Evolutionary conservation across 1,140 invertebrate species (phyloP).

Genomic region (Drosophila burlai): DNA sequence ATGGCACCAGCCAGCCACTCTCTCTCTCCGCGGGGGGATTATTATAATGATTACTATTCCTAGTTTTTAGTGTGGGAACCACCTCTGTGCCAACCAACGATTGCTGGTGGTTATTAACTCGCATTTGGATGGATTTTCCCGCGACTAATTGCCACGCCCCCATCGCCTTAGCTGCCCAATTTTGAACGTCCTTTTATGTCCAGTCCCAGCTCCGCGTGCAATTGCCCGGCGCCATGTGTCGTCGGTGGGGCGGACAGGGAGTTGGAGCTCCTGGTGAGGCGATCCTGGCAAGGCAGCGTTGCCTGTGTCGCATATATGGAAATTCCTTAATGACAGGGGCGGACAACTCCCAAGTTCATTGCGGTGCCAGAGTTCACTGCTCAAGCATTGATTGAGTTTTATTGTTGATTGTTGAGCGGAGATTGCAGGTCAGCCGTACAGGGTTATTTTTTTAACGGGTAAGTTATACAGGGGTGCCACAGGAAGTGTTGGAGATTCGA

Average conservation of each 20-base stretch:
- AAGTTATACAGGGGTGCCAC: conserved; percentile 18
- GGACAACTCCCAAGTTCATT: conserved; percentile 50
- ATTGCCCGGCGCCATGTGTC: conserved; percentile 44
- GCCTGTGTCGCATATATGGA: conserved; percentile 76
- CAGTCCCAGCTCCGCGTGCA: conserved; percentile 18
- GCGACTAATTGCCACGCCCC: conserved; percentile 57
- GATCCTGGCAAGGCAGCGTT: conserved; percentile 19
- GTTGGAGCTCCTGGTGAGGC: not conserved
- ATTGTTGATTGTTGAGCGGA: conserved; percentile 59
- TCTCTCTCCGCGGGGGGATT: conserved; percentile 12
- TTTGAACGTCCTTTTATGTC: conserved; percentile 36
- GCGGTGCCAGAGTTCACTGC: conserved; percentile 45
- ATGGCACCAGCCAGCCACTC: conserved; percentile 34
- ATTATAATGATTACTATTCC: conserved; percentile 19
- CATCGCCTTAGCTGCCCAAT: conserved; percentile 24
- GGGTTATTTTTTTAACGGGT: not conserved
- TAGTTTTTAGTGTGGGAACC: conserved; percentile 60
- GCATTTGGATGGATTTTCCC: conserved; percentile 63
- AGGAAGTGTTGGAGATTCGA: not conserved
- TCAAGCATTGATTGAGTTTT: conserved; percentile 65
- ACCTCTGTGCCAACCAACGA: conserved; percentile 14
- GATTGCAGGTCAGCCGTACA: conserved; percentile 49
- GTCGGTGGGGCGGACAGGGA: not conserved
- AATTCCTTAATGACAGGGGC: conserved; percentile 72
- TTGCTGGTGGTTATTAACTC: conserved; percentile 61